These are phyloP conservation scores for Hypomecis punctinalis DNA, from an alignment of 2,888 invertebrate species.

Conservation along the genomic window DNA sequence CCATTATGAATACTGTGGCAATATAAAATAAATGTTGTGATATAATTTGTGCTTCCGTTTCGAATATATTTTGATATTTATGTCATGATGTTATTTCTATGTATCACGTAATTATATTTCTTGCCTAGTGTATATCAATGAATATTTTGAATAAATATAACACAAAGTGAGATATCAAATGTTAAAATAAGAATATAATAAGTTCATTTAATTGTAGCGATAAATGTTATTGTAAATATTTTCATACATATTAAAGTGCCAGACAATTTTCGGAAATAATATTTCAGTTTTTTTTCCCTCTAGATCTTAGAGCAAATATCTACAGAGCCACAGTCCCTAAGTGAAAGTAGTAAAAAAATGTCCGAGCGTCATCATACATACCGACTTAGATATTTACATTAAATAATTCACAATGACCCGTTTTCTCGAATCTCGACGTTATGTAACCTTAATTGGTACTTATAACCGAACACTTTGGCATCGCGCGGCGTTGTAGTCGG, in stretches of 20 bases:
- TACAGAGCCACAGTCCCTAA: too few species aligned
- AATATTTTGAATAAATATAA: constrained; percentile 49
- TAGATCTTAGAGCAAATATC: too few species aligned
- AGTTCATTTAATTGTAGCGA: constrained; percentile 13
- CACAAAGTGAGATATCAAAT: constrained; percentile 54
- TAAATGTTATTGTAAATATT: constrained; percentile 66
- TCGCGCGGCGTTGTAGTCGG: too few species aligned
- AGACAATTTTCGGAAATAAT: constrained; percentile 62
- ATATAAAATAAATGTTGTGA: constrained; percentile 53
- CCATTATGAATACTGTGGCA: constrained; percentile 50
- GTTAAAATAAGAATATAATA: constrained; percentile 30
- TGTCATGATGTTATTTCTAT: constrained; percentile 13
- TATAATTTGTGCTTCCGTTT: constrained; percentile 59
- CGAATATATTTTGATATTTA: constrained; percentile 39
- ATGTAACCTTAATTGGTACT: too few species aligned
- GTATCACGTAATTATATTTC: constrained; percentile 45
- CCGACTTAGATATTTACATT: too few species aligned
- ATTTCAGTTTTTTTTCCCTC: constrained; percentile 33
- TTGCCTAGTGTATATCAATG: constrained; percentile 56
- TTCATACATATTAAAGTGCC: constrained; percentile 77
- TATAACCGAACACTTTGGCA: too few species aligned
- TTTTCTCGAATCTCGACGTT: too few species aligned
- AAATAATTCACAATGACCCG: too few species aligned
- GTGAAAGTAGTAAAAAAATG: too few species aligned
- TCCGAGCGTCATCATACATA: too few species aligned